Conservation (phyloP, 2,113 vertebrate genomes). For the Dascyllus trimaculatus region DNA sequence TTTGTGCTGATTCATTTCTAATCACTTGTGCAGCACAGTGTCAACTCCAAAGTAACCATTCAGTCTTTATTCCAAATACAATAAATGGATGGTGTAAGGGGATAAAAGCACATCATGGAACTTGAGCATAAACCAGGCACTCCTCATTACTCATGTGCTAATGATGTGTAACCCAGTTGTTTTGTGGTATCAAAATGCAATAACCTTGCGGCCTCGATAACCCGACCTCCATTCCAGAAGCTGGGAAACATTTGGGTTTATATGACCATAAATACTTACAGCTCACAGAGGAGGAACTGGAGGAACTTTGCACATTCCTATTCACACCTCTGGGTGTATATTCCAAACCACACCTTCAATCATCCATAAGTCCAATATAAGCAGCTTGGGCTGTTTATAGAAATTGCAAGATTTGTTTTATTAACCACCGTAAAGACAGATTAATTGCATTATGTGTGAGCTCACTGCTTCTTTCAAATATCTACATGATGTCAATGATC, state of each 20-base stretch:
- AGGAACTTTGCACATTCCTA: neutral
- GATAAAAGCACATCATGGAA: neutral
- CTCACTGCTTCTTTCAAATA: no score
- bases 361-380: neutral
- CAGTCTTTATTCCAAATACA: neutral
- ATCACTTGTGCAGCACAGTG: neutral
- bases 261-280: neutral
- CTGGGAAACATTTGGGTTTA: slow-evolving; percentile 7
- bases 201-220: slow-evolving; percentile 38
- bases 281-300: neutral
- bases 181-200: slow-evolving; percentile 38
- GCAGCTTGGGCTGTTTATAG: slow-evolving; percentile 10
- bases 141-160: slow-evolving; percentile 27
- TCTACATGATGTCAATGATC: no score
- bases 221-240: slow-evolving; percentile 12
- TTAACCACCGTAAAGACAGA: no score
- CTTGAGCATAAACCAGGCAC: slow-evolving; percentile 8
- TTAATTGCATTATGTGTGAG: no score
- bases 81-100: neutral
- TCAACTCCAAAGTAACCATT: neutral
- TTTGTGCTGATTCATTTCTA: neutral
- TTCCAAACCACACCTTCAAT: slow-evolving; percentile 9
- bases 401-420: neutral
- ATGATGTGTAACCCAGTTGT: slow-evolving; percentile 45
- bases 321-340: neutral